A percentile compares a stretch with the other conserved stretches of the same genome.
phyloP scores from a whole-genome alignment of 35 echinoderm and acorn worm species.

The Lytechinus variegatus region DNA sequence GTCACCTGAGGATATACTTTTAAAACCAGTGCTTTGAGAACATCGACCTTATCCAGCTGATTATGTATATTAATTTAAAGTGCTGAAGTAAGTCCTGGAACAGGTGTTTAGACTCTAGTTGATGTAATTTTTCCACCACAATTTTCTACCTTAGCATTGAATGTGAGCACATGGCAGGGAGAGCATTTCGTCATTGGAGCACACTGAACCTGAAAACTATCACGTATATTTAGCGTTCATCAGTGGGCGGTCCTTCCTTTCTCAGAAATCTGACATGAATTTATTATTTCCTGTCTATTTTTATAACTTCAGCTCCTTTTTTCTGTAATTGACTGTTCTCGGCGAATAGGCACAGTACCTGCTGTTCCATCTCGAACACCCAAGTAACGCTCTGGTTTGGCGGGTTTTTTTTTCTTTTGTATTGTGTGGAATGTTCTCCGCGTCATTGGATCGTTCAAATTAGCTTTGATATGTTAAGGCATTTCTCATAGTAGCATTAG shows the following conservation, averaged over 20 bases:
- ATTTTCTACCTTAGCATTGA: not conserved
- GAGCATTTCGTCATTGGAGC: not conserved
- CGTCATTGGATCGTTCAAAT: not conserved
- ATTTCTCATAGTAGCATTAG: not conserved
- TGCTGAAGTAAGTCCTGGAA: too few species aligned
- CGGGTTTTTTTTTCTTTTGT: not conserved
- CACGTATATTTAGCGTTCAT: not conserved
- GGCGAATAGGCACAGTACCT: not conserved
- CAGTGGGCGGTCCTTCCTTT: not conserved
- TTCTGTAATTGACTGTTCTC: not conserved
- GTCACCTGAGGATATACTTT: too few species aligned
- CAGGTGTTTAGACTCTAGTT: too few species aligned
- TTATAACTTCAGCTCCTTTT: not conserved
- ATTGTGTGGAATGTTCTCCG: not conserved
- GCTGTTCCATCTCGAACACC: not conserved
- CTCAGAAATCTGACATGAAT: not conserved
- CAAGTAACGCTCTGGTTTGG: not conserved
- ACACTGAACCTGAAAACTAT: not conserved
- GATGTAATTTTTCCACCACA: not conserved
- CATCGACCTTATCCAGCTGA: too few species aligned
- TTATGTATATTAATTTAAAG: too few species aligned
- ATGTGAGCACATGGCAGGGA: not conserved
- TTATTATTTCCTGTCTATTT: not conserved
- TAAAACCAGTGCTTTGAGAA: too few species aligned
- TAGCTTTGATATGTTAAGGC: not conserved